Conservation (phyloP, 2,797 vertebrate genomes). For the Chelidonichthys spinosus region DNA sequence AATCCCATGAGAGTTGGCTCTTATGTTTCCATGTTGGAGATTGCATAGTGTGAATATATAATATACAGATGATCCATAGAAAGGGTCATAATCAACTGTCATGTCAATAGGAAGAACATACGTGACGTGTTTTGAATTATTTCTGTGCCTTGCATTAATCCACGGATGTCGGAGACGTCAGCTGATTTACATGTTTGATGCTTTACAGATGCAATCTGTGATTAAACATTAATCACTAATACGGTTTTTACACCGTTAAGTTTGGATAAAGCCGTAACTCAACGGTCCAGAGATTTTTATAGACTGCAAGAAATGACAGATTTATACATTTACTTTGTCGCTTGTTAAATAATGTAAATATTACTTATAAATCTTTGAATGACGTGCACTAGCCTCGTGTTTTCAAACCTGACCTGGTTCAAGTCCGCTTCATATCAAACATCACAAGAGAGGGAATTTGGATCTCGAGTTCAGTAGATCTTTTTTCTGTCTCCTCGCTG, state of each 20-base stretch:
- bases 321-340: no score
- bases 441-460: neutral
- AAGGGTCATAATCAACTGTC: slow-evolving; percentile 31
- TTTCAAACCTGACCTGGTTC: neutral
- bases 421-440: neutral
- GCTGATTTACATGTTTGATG: neutral
- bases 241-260: neutral
- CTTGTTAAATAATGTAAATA: slow-evolving; percentile 2
- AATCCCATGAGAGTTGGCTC: slow-evolving; percentile 57
- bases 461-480: neutral
- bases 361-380: slow-evolving; percentile 5
- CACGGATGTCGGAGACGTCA: neutral
- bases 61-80: slow-evolving; percentile 33
- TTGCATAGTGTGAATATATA: slow-evolving; percentile 41
- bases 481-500: neutral
- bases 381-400: neutral
- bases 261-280: neutral
- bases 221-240: slow-evolving; percentile 6
- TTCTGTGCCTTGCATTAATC: slow-evolving; percentile 3
- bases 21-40: slow-evolving; percentile 34
- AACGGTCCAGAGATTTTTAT: neutral
- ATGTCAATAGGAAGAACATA: neutral
- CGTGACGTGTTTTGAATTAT: slow-evolving; percentile 32
- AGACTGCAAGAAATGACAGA: neutral
- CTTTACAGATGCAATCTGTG: neutral